Conservation (phyloP, 2,113 vertebrate species). For the Psophia crepitans region DNA sequence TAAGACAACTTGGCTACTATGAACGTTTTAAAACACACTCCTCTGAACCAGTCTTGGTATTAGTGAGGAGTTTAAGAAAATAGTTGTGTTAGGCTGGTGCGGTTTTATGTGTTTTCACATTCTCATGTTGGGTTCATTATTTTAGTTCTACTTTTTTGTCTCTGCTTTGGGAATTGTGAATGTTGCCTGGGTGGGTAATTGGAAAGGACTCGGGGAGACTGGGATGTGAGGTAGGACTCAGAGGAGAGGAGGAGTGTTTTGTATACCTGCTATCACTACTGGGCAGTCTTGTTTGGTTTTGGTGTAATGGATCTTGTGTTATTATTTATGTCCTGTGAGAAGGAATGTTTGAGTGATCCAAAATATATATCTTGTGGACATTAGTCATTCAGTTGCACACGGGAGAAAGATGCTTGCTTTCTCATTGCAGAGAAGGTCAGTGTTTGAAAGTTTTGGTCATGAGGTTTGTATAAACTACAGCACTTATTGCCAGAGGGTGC, state of each 20-base stretch:
- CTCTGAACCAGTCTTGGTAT: background rate
- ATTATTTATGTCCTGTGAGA: background rate
- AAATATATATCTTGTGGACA: background rate
- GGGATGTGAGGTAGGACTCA: background rate
- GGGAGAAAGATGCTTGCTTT: background rate
- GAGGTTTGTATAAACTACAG: background rate
- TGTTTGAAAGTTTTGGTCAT: background rate
- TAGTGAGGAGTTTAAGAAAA: background rate
- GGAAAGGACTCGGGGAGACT: background rate
- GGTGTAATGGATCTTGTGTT: background rate
- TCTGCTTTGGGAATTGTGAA: background rate
- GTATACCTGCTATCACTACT: background rate
- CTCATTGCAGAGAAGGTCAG: background rate
- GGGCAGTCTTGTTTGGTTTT: accelerated
- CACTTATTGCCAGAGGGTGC: background rate
- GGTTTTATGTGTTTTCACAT: background rate
- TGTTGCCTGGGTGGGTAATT: background rate
- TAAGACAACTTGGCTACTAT: background rate
- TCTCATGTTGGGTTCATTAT: background rate
- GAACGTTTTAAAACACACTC: background rate
- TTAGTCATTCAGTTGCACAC: background rate
- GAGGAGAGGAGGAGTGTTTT: background rate
- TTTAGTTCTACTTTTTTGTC: background rate
- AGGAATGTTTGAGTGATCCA: background rate
- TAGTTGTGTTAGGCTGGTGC: background rate